These are phyloP conservation scores for Lasioglossum lativentre DNA, from an alignment of 2,888 invertebrate species.

Conservation along the genomic window DNA sequence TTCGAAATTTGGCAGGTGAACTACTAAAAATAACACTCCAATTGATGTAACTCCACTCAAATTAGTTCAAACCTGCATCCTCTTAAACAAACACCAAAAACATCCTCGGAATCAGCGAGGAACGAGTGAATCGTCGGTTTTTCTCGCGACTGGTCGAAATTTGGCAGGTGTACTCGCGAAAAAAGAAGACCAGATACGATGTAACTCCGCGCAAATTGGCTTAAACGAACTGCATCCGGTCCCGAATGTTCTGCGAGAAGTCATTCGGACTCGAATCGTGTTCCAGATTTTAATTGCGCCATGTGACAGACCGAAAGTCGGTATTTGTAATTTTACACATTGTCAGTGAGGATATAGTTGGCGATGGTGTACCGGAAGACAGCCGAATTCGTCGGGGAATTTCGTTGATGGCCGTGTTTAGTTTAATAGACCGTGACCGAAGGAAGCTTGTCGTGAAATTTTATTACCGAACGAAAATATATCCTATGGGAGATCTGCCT, in stretches of 20 bases:
- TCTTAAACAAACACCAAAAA: background rate
- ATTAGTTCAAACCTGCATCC: background rate
- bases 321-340: background rate
- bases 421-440: constrained; percentile 43
- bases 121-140: background rate
- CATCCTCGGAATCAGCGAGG: background rate
- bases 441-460: constrained; percentile 51
- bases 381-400: constrained; percentile 28
- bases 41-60: background rate
- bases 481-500: background rate
- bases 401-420: constrained; percentile 40
- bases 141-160: background rate
- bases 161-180: background rate
- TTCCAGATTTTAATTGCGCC: constrained; percentile 19
- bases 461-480: constrained; percentile 35
- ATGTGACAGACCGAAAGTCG: background rate
- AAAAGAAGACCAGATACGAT: background rate
- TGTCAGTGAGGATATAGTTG: background rate
- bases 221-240: background rate
- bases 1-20: background rate
- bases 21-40: background rate
- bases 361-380: constrained; percentile 9
- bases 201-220: background rate
- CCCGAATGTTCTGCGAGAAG: background rate
- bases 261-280: background rate